Base-by-base conservation (phyloP, 2,797 vertebrate species). In the Sebastolobus altivelis region DNA sequence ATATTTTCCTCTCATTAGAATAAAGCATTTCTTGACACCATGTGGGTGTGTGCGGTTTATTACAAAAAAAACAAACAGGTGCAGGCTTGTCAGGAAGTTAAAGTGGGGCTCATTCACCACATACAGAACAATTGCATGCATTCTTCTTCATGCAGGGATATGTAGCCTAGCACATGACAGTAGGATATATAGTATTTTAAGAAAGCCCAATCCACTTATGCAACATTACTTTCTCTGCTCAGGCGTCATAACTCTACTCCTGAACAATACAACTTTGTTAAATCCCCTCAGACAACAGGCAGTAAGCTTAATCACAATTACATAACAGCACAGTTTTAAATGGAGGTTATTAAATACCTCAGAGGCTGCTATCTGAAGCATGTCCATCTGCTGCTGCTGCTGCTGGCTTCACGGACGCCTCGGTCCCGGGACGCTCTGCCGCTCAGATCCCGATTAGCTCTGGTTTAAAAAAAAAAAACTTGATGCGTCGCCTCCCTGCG, bases 291-390 rank as follows among this genome's bases (percentile, higher is more conserved):
- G 12, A 61, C 52, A 46, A 56, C 13, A 75, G 1, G n/a, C 4
- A 8, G 8, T 4, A 12, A 20, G n/a, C 2, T 38, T 2, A 65
- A 72, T 62, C 52, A 10, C 13, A 46, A 4, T 77, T 68, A 83
- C 65, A 63, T 65, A 79, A 65, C 29, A 35, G 43, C 37, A 22
- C 1, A 9, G 4, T 22, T 75, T 10, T 16, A 20, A 71, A 35
- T 20, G 67, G 67, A 67, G 59, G 6, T 6, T 8, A 2, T 22
- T 8, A 1, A 9, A 67, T 88, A 94, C 93, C 90, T 90, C 63
- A 31, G 71, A 52, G 37, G 22, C 38, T 72, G 77, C n/a, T 8
- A 20, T 66, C 56, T 55, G 43, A 9, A 65, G 35, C 87, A 89
- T 89, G 35, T 87, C 74, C 69, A 60, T 67, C 38, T 27, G 77